A percentile compares a stretch with the other conserved stretches of the same genome.
phyloP scores from a whole-genome alignment of 2,797 vertebrate genomes.

The Chanos chanos region DNA sequence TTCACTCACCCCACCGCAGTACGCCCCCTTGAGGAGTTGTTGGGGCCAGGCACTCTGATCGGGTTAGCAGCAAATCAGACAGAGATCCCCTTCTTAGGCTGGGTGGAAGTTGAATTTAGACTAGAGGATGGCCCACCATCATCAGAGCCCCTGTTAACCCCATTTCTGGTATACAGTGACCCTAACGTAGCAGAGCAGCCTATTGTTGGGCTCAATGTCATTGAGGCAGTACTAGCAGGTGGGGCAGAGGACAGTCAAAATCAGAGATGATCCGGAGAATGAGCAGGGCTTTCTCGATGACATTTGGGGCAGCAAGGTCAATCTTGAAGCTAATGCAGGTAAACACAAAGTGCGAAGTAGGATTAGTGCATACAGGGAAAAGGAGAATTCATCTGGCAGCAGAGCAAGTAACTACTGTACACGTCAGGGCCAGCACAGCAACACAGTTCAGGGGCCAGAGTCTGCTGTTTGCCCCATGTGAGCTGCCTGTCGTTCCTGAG shows the following conservation, averaged over 20 bases:
- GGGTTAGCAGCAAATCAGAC: not conserved
- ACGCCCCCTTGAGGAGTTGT: no score
- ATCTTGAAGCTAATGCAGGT: no score
- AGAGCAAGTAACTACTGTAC: slow-evolving; percentile 10
- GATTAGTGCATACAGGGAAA: not conserved
- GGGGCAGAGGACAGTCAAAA: not conserved
- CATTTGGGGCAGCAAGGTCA: no score
- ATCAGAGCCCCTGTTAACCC: no score
- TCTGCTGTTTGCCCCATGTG: slow-evolving; percentile 11
- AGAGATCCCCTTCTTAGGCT: no score
- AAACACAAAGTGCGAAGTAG: not conserved
- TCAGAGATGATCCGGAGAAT: not conserved
- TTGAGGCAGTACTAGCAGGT: not conserved
- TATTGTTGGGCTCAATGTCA: slow-evolving; percentile 22
- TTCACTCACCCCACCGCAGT: not conserved
- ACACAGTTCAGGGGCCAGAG: not conserved
- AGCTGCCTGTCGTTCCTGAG: slow-evolving; percentile 8
- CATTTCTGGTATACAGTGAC: no score
- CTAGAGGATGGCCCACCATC: no score
- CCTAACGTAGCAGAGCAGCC: no score
- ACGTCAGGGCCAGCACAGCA: no score
- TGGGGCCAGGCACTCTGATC: no score
- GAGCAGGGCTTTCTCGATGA: slow-evolving; percentile 14
- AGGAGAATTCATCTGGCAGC: not conserved
- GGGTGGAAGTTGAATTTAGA: no score